Conservation (phyloP, 2,797 vertebrate species). For the Coilia nasus region DNA sequence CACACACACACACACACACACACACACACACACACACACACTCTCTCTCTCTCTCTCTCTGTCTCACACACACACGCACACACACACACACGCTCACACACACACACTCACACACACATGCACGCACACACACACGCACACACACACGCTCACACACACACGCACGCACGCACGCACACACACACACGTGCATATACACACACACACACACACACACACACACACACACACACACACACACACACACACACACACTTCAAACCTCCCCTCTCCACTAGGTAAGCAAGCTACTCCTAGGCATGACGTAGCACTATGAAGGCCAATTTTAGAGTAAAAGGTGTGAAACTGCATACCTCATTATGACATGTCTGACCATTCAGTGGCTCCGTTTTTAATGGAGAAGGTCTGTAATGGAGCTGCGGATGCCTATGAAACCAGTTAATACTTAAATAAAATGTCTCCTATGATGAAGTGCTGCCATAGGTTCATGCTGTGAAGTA, state of each 20-base stretch:
- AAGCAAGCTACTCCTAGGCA: too few species aligned
- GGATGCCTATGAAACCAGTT: not conserved
- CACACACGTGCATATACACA: too few species aligned
- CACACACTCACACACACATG: not conserved
- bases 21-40: not conserved
- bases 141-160: slow-evolving; percentile 3
- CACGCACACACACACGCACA: not conserved
- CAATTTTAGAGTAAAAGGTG: too few species aligned
- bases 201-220: too few species aligned
- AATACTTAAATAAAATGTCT: too few species aligned
- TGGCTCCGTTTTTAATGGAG: not conserved
- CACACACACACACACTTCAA: too few species aligned
- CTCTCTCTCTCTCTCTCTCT: too few species aligned
- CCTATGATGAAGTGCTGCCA: slow-evolving; percentile 26
- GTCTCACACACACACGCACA: not conserved
- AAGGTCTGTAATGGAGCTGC: slow-evolving; percentile 35
- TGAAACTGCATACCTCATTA: too few species aligned
- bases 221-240: too few species aligned
- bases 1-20: not conserved
- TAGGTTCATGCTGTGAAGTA: slow-evolving; percentile 33
- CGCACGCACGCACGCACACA: not conserved
- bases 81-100: not conserved
- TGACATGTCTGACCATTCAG: too few species aligned
- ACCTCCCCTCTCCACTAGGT: too few species aligned
- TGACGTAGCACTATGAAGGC: too few species aligned